Evolutionary conservation across 2,113 vertebrate species (phyloP), one percentile per base, ranked within the genome.

Genomic region (Lepidothrix coronata): DNA sequence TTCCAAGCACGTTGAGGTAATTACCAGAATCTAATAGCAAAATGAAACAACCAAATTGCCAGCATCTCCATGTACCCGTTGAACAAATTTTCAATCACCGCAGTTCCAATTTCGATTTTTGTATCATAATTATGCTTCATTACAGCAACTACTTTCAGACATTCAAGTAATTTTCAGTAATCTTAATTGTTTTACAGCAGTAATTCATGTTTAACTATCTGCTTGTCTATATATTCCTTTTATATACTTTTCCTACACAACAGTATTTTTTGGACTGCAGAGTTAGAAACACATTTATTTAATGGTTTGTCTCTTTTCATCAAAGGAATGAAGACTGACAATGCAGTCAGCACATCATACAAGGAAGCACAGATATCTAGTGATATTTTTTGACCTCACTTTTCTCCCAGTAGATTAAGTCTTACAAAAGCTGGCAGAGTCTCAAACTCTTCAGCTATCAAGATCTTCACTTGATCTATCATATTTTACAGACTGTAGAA

Each of bases 1-100:
- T 96, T 82, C 75, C 79, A 79, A 89, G 23, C 57, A 9, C 30
- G 75, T 90, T 90, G 21, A 89, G 49, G 58, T 85, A 93, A 95
- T 95, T 93, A 84, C 19, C 9, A 8, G 30, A 91, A 90, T 49
- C 22, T 78, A 93, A 66, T 2, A 87, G 43, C 30, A 91, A 95
- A 68, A 73, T 22, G 12, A 91, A 96, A 74, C 15, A 89, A 82
- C 4, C 2, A 85, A 63, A 89, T 49, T 75, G 25, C 17, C 33
- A 91, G 51, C 35, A 88, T 59, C 12, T 61, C 22, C 12, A 43
- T 7, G 3, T 44, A 68, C 43, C 33, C 48, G 59, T 88, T 62
- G 62, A 9, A 86, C 8, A 83, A 88, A 11, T 91, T 94, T 96
- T 96, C 78, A 93, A 65, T 62, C 81, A 84, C 28, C 25, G 55